Evolutionary conservation across 2,113 vertebrate genomes (phyloP).

Genomic region (Centropus unirufus): DNA sequence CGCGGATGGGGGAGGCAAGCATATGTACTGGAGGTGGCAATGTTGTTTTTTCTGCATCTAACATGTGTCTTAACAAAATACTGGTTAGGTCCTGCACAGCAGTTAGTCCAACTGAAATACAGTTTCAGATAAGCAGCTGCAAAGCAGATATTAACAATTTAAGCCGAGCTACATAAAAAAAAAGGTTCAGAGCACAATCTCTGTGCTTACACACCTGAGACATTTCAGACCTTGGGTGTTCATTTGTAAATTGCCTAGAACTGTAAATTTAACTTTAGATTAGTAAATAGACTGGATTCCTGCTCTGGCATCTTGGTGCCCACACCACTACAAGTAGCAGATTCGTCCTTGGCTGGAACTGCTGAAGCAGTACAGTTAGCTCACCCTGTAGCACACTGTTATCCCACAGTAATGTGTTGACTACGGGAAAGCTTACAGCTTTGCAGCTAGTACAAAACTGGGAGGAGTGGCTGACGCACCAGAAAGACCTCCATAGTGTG

Average conservation of each 20-base stretch:
- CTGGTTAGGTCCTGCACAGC: background rate
- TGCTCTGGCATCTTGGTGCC: background rate
- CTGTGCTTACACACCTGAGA: background rate
- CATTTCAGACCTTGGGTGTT: background rate
- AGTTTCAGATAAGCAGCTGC: background rate
- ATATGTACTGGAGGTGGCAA: background rate
- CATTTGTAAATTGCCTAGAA: background rate
- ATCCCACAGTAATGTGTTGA: rapidly evolving
- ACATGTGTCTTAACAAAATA: background rate
- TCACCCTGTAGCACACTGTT: rapidly evolving
- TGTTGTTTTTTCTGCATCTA: background rate
- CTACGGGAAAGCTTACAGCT: background rate
- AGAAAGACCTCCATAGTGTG: background rate
- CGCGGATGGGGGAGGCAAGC: background rate
- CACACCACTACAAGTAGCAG: background rate
- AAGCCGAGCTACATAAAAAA: background rate
- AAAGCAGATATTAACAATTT: background rate
- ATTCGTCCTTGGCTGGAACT: background rate
- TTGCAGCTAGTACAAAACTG: background rate
- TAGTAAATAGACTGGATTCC: background rate
- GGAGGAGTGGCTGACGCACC: background rate
- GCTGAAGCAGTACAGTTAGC: background rate
- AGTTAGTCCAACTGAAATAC: background rate
- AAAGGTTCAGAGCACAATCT: background rate
- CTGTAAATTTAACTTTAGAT: background rate